These are phyloP conservation scores for Mycetomoellerius zeteki DNA, from an alignment of 1,140 invertebrate species.

Conservation along the genomic window DNA sequence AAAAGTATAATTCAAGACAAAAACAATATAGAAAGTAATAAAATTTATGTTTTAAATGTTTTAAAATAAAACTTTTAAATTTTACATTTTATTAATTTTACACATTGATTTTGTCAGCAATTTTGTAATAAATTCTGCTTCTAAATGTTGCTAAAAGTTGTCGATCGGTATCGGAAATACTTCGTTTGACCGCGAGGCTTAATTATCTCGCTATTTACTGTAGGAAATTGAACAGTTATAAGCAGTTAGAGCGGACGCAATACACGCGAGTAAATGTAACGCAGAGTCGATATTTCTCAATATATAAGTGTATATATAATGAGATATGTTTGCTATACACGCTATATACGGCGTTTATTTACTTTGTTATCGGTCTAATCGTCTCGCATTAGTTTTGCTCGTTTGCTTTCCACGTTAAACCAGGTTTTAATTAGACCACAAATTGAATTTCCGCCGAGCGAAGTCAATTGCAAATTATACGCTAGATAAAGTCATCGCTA, in stretches of 20 bases:
- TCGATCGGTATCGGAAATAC: background rate
- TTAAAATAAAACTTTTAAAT: background rate
- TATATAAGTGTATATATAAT: conserved; percentile 3
- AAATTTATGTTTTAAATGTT: no score
- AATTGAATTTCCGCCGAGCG: conserved; percentile 36
- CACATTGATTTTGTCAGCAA: background rate
- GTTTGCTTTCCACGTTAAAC: conserved; percentile 10
- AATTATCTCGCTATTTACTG: conserved; percentile 40
- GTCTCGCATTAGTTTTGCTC: background rate
- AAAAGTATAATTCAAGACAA: no score
- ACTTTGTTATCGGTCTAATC: background rate
- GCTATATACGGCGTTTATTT: background rate
- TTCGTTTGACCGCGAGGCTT: conserved; percentile 9
- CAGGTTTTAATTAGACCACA: background rate
- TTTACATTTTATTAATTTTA: background rate
- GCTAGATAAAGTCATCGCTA: conserved; percentile 8
- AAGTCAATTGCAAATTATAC: conserved; percentile 22
- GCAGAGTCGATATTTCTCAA: conserved; percentile 21
- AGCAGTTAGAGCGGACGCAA: conserved; percentile 30
- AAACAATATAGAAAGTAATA: no score
- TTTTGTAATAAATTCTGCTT: background rate
- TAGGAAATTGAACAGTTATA: conserved; percentile 37
- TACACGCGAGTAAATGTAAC: background rate
- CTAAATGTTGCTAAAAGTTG: background rate
- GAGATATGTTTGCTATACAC: background rate